A percentile compares a stretch with the other conserved stretches of the same genome.
Conservation (phyloP, 2,113 vertebrate genomes). For the Oryzias curvinotus region DNA sequence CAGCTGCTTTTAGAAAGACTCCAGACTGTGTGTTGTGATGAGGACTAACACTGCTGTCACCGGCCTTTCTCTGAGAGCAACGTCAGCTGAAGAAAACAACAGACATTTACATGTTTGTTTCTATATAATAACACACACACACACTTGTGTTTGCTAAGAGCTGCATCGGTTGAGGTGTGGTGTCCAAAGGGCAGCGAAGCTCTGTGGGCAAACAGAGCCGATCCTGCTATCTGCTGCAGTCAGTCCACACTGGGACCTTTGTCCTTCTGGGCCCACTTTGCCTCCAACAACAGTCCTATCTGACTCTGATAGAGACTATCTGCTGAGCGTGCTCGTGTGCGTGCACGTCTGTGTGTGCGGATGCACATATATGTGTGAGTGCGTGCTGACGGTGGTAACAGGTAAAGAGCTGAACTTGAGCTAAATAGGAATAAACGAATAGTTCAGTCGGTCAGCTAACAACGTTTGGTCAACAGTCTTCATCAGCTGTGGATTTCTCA, state of each 20-base stretch:
- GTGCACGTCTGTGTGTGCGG: background rate
- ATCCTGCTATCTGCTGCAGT: conserved; percentile 56
- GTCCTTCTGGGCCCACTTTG: conserved; percentile 42
- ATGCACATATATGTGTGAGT: background rate
- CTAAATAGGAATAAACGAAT: background rate
- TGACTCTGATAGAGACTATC: conserved; percentile 51
- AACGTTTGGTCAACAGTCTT: no score
- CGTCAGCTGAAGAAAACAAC: background rate
- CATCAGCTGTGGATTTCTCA: no score
- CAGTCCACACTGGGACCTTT: conserved; percentile 54
- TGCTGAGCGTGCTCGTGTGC: conserved; percentile 19
- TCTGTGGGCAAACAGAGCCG: conserved; percentile 65
- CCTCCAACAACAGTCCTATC: conserved; percentile 47
- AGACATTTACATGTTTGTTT: background rate
- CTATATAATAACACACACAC: conserved; percentile 22
- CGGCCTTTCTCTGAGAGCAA: background rate
- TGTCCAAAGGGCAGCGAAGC: conserved; percentile 74
- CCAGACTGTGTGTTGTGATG: no score
- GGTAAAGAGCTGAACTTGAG: conserved; percentile 37
- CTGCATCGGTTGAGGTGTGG: conserved; percentile 69
- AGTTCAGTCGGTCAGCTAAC: no score
- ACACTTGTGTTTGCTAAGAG: conserved; percentile 52
- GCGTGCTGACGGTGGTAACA: background rate
- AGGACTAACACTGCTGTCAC: no score
- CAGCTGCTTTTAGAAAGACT: no score